Base-by-base conservation (phyloP, 2,113 vertebrate genomes). In the Echinops telfairi region DNA sequence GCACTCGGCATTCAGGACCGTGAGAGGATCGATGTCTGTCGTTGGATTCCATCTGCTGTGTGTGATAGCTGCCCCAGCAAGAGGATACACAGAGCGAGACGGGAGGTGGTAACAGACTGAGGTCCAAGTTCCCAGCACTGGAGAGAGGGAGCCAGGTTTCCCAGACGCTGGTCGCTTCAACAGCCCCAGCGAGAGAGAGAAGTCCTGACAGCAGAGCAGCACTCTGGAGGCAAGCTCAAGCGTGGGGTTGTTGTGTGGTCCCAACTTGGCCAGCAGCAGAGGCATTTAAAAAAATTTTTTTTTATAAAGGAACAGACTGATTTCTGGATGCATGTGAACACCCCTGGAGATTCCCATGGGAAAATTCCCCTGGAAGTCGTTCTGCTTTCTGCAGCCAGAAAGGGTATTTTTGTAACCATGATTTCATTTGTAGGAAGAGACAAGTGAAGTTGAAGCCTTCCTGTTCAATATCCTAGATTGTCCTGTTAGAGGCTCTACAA, bases 331-430 rank as follows among this genome's bases (percentile, higher is more conserved):
- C 53, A 82, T 58, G 36, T 38, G 75, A 94, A 90, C 22, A 84
- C 31, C 58, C 66, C 17, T 83, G 88, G 40, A 19, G 75, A 80
- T 68, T 93, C 43, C 86, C 40, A 84, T 84, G 43, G 60, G 77
- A 70, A 94, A 87, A 91, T 29, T 73, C 91, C 86, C 33, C 47
- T 95, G 94, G 87, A 92, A 94, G 22, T 64, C 31, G 86, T 75
- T 92, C 31, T 0, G 2, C 22, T 79, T 89, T 91, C 90, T 78
- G 66, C 81, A 93, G 91, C 93, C 92, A 94, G 38, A 23, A 92
- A 88, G 38, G 29, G 9, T 91, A 23, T 93, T 90, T 86, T 94
- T 92, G 57, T 89, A 93, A 93, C 36, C 19, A 25, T 29, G 22
- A 60, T 83, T 83, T 96, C 77, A 53, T 62, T 91, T 89, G 36